These are phyloP conservation scores for Spizaetus ornatus DNA, from an alignment of 2,113 vertebrate species.

Conservation along the genomic window DNA sequence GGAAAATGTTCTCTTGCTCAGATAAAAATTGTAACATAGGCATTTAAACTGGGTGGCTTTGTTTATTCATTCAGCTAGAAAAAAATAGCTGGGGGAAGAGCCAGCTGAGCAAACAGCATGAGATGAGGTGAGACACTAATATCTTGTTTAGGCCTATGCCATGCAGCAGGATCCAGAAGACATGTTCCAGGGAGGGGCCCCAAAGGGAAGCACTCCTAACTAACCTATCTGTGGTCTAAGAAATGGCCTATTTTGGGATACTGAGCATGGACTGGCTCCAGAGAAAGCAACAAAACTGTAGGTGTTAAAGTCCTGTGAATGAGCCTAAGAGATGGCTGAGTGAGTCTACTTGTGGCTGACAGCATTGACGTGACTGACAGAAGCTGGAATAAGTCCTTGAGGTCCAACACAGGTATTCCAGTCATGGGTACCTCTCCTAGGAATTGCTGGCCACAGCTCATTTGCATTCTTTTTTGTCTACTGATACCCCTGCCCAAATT, in stretches of 20 bases:
- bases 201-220: neutral
- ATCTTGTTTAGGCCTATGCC: neutral
- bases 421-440: neutral
- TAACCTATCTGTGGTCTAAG: neutral
- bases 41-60: constrained; percentile 37
- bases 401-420: neutral
- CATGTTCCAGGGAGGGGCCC: neutral
- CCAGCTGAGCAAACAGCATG: neutral
- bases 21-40: constrained; percentile 32
- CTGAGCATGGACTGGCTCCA: neutral
- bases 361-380: neutral
- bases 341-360: neutral
- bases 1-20: constrained; percentile 28
- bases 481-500: neutral
- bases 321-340: neutral
- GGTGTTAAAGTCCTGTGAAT: neutral
- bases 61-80: constrained; percentile 11
- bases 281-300: neutral
- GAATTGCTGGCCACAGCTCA: neutral
- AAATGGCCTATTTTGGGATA: neutral
- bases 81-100: constrained; percentile 1
- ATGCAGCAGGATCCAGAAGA: neutral
- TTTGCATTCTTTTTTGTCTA: neutral
- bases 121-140: neutral
- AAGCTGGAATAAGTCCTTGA: neutral